These are phyloP conservation scores for Onychomys torridus DNA, from an alignment of 2,797 vertebrate genomes.

Conservation along the genomic window DNA sequence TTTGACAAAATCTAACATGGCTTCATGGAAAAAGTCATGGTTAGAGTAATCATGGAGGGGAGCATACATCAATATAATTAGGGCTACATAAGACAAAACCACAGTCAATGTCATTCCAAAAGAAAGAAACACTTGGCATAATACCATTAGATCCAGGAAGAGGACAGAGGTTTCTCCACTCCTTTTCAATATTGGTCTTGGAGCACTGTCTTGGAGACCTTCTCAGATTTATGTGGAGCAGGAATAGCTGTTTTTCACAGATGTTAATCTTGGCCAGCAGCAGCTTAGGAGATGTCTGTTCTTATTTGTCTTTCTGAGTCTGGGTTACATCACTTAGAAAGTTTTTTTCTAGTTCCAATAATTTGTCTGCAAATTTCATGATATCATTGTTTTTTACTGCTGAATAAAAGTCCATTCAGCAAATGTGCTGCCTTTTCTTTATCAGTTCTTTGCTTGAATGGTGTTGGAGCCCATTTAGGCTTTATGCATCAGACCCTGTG, in stretches of 20 bases:
- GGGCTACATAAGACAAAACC: not conserved
- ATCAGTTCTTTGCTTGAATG: no score
- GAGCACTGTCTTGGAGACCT: not conserved
- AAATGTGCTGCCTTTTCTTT: no score
- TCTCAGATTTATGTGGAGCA: not conserved
- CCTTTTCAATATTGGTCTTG: not conserved
- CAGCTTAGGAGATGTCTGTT: no score
- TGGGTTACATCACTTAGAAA: no score
- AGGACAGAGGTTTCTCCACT: not conserved
- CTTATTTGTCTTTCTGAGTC: no score
- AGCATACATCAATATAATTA: not conserved
- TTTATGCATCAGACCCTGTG: no score
- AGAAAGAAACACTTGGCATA: not conserved
- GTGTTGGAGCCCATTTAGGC: no score
- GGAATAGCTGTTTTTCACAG: not conserved
- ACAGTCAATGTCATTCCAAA: not conserved
- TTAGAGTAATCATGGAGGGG: not conserved
- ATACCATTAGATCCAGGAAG: not conserved
- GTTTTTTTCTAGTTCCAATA: no score
- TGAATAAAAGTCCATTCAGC: no score
- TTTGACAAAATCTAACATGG: not conserved
- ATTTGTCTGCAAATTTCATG: no score
- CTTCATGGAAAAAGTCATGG: not conserved
- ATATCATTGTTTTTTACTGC: no score
- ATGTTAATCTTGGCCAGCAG: not conserved